Evolutionary conservation across 1,140 invertebrate species (phyloP), one percentile per base, ranked within the genome.

Genomic region (Sarcophaga bullata): DNA sequence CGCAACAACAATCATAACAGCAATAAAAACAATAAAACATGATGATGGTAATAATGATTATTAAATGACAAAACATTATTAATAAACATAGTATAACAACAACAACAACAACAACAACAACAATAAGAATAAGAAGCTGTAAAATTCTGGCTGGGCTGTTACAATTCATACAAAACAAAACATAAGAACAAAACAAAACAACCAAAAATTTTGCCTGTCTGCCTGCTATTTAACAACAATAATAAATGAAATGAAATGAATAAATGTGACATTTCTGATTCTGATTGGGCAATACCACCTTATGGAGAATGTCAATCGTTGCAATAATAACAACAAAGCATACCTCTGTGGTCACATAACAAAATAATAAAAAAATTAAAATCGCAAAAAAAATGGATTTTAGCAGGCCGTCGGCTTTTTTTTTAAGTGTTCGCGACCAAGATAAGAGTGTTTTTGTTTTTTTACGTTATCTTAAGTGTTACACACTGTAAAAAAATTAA

Each of bases 401-500:
- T 62, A 68, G 19, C n/a, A 8, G 62, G 8, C 62, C 62, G 62
- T 68, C 62, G 62, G 62, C 62, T 68, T 68, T 68, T 68, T 68
- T 13, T 62, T 37, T 37, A 37, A 37, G 25, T 62, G 58, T 17
- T 62, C 25, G 25, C 25, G 4, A 37, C 25, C 25, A 37, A 37
- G 25, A 37, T 37, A 37, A 37, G 25, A 37, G 25, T 37, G 25
- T 37, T 37, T 37, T 37, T 37, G 25, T 37, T 37, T 37, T 37
- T 37, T 37, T 37, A 25, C 19, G n/a, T 68, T 68, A 68, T 68
- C 62, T 68, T 68, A 68, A 68, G 62, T 68, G 62, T 68, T 68
- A 19, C 19, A 19, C 19, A n/a, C 17, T 8, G 7, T n/a, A n/a
- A 58, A 58, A 15, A 58, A n/a, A 58, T 68, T 7, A 19, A 68